Evolutionary conservation across 1,140 invertebrate genomes (phyloP).

Genomic region (Hirudo medicinalis): DNA sequence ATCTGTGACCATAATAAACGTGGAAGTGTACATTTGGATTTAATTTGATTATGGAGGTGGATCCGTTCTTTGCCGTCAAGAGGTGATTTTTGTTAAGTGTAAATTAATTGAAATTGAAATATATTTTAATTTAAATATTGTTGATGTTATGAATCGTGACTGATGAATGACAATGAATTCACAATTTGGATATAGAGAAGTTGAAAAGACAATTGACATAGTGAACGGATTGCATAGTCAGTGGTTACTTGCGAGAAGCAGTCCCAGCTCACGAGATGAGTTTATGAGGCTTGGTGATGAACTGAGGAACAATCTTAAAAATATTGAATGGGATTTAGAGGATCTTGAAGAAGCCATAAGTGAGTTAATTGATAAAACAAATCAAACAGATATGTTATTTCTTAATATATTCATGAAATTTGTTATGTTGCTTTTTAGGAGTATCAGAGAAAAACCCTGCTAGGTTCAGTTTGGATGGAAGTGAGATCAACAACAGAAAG

Average conservation of each 20-base stretch:
- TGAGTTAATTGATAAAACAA: constrained; percentile 4
- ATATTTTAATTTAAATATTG: too few species aligned
- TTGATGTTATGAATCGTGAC: too few species aligned
- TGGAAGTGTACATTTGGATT: too few species aligned
- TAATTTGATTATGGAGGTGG: too few species aligned
- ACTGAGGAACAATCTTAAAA: constrained; percentile 9
- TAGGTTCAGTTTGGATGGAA: not conserved
- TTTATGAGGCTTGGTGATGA: not conserved
- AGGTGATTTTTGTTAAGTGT: too few species aligned
- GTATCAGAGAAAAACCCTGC: not conserved
- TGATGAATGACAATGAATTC: too few species aligned
- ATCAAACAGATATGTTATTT: not conserved
- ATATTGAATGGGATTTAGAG: constrained; percentile 7
- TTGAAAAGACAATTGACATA: constrained; percentile 6
- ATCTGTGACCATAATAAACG: too few species aligned
- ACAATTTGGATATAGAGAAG: not conserved
- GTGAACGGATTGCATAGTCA: not conserved
- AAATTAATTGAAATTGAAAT: too few species aligned
- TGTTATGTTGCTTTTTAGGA: not conserved
- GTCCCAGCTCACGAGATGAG: not conserved
- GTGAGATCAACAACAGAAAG: not conserved
- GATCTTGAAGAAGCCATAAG: not conserved
- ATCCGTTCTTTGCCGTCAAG: too few species aligned
- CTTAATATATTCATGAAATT: not conserved
- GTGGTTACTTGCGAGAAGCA: not conserved